Base-by-base conservation (phyloP, 2,113 vertebrate species). In the Pelecanoides urinatrix region DNA sequence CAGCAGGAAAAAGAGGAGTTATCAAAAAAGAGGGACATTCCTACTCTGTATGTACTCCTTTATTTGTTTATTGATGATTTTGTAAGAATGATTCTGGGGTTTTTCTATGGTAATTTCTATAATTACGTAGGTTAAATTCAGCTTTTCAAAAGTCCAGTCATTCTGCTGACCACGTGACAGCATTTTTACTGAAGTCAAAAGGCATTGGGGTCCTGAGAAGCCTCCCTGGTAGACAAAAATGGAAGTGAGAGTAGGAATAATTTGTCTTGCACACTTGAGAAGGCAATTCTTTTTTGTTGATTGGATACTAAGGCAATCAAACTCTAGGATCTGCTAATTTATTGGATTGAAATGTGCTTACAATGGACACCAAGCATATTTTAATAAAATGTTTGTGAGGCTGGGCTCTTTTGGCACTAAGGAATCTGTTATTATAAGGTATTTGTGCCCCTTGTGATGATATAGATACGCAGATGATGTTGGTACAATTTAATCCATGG, bases 1-100 rank as follows among this genome's bases (percentile, higher is more conserved):
- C 36, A 66, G 1, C 11, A 9, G 36, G 42, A 58, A 79, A 90
- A 86, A 10, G 4, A 47, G 17, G 9, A 86, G 15, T 56, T 80
- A 34, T 18, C 13, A 26, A 47, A 86, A 62, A 38, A 58, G 16
- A 81, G 2, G 10, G 8, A 32, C 7, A 45, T 62, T 36, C 22
- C n/a, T 55, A 63, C 5, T 63, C 18, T 44, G 11, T 42, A 29
- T 66, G 11, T 42, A 59, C 59, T 82, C 7, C 10, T 40, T 52
- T 81, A 47, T 38, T 42, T 19, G 42, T 84, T 52, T 63, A 50
- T 7, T 71, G 13, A 40, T 73, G 13, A 81, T 67, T 92, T 86
- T 38, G 14, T 72, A 40, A 30, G 34, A 81, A 45, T 5, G 5
- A 44, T 27, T 44, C 2, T 58, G 30, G 2, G 0, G 0, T 9